Conservation (phyloP, 2,797 vertebrate genomes). For the Xenentodon cancila region DNA sequence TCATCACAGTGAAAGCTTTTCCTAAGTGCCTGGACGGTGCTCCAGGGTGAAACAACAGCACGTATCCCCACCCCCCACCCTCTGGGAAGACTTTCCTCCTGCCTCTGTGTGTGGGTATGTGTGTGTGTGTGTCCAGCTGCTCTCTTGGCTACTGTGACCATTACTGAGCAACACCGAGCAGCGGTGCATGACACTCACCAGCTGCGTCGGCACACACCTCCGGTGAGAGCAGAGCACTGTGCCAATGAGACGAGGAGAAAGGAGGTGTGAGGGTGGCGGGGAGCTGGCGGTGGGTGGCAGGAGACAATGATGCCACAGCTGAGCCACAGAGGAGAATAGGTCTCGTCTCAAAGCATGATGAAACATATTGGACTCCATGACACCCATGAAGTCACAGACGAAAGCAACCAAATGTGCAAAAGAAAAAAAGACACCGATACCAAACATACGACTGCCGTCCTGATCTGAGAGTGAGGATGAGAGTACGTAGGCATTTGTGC, state of each 20-base stretch:
- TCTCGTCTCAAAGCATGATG: constrained; percentile 43
- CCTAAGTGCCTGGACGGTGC: constrained; percentile 56
- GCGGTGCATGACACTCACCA: constrained; percentile 77
- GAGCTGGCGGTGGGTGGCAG: not conserved
- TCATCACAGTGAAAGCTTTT: constrained; percentile 69
- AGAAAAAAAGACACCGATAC: constrained; percentile 10
- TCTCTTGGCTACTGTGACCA: constrained; percentile 65
- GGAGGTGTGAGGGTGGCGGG: constrained; percentile 15
- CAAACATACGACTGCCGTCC: constrained; percentile 20
- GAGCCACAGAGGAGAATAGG: constrained; percentile 27
- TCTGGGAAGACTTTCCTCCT: constrained; percentile 55
- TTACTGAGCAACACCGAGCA: constrained; percentile 73
- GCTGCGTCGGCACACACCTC: constrained; percentile 74
- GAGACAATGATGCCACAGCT: constrained; percentile 33
- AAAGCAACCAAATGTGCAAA: constrained; percentile 10
- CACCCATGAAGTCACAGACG: constrained; percentile 35
- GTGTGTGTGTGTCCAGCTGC: constrained; percentile 68
- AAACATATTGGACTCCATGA: constrained; percentile 39
- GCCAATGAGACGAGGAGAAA: constrained; percentile 63
- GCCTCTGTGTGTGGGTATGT: constrained; percentile 19
- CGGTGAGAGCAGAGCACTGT: constrained; percentile 54
- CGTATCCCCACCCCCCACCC: constrained; percentile 10
- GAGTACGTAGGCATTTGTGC: constrained; percentile 12
- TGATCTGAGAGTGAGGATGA: constrained; percentile 38
- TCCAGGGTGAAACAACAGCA: constrained; percentile 66